Evolutionary conservation across 2,797 vertebrate species (phyloP).

Genomic region (Falco novaeseelandiae): DNA sequence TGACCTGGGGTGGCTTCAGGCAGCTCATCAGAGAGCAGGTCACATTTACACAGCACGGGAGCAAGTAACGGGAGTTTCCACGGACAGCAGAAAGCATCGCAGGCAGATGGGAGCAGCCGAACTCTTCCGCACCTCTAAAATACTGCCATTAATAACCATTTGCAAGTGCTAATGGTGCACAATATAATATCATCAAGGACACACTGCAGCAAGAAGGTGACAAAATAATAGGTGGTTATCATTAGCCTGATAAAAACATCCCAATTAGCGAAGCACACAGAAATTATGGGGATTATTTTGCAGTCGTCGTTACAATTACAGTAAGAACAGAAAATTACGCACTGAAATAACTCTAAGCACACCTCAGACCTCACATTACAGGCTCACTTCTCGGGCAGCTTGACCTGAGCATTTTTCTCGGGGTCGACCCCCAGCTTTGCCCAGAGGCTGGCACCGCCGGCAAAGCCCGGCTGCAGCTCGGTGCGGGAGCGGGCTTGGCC

Average conservation of each 20-base stretch:
- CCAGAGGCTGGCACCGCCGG: not conserved
- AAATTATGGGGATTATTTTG: not conserved
- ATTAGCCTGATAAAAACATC: not conserved
- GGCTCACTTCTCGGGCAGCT: not conserved
- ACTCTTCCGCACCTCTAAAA: rapidly evolving
- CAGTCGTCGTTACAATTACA: not conserved
- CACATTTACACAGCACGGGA: rapidly evolving
- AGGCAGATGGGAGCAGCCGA: not conserved
- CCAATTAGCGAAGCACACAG: not conserved
- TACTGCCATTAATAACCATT: not conserved
- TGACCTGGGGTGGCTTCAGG: not conserved
- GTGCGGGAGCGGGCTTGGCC: not conserved
- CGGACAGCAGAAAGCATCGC: rapidly evolving
- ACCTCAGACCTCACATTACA: not conserved
- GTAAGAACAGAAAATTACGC: not conserved
- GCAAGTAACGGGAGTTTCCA: not conserved
- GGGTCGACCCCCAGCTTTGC: rapidly evolving
- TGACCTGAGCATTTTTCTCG: rapidly evolving
- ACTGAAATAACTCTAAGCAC: not conserved
- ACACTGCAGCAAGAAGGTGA: not conserved
- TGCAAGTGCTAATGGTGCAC: not conserved
- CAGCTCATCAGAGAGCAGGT: not conserved
- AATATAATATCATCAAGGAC: not conserved
- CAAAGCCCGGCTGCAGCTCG: not conserved
- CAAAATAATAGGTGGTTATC: constrained; percentile 43